A percentile compares a stretch with the other conserved stretches of the same genome.
Conservation (phyloP, 2,113 vertebrate species). For the Spermophilus dauricus region DNA sequence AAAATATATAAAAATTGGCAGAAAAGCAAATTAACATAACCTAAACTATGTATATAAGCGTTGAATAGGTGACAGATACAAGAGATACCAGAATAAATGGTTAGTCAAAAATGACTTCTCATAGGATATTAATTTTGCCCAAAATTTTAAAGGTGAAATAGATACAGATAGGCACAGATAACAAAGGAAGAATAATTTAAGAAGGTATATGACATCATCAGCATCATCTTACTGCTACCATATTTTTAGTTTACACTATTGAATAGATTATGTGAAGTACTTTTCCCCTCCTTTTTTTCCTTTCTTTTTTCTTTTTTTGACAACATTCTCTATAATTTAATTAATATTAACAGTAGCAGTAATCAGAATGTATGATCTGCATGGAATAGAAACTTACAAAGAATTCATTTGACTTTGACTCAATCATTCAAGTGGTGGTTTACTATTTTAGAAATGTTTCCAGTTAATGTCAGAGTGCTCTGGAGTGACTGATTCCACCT, state of each 20-base stretch:
- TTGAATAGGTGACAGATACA: background rate
- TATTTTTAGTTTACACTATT: background rate
- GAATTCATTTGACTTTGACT: too few relatives aligned
- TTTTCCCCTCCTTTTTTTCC: background rate
- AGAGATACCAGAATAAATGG: background rate
- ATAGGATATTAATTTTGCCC: background rate
- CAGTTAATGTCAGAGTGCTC: too few relatives aligned
- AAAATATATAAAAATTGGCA: background rate
- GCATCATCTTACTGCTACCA: background rate
- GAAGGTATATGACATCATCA: background rate
- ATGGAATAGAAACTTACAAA: too few relatives aligned
- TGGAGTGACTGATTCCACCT: too few relatives aligned
- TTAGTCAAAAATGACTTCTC: constrained; percentile 10
- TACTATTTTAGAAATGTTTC: too few relatives aligned
- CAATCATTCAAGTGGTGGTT: too few relatives aligned
- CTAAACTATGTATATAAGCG: background rate
- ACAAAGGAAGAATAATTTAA: background rate
- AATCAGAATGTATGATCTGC: too few relatives aligned
- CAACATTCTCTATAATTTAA: too few relatives aligned
- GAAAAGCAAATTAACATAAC: background rate
- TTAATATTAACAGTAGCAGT: too few relatives aligned
- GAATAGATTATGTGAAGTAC: background rate
- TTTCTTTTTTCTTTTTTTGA: background rate
- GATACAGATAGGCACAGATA: background rate
- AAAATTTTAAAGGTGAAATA: constrained; percentile 57